phyloP scores from a whole-genome alignment of 2,888 invertebrate genomes.

The Trichogramma dendrolimi region DNA sequence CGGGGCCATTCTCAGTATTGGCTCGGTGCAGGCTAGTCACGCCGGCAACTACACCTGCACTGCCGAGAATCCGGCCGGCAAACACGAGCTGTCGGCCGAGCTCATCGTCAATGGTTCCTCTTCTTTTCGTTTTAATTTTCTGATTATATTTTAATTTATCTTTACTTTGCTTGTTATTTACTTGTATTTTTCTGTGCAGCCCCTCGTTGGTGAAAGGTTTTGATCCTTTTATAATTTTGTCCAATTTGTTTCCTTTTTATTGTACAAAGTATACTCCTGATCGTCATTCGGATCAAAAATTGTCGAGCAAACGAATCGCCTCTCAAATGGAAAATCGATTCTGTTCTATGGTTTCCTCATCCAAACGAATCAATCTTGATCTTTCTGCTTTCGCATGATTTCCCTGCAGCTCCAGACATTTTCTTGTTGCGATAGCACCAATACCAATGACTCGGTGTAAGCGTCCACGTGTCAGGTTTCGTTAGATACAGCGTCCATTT shows the following conservation, averaged over 20 bases:
- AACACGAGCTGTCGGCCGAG: constrained; percentile 55
- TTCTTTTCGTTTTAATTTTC: background rate
- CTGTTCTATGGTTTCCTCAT: no score
- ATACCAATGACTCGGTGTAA: constrained; percentile 72
- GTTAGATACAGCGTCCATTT: constrained; percentile 67
- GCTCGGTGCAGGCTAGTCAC: constrained; percentile 57
- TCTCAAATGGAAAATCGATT: no score
- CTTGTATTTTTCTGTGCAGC: no score
- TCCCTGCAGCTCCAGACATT: constrained; percentile 54
- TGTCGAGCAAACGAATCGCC: no score
- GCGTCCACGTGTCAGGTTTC: constrained; percentile 59
- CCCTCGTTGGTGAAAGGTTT: no score
- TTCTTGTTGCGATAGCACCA: constrained; percentile 53
- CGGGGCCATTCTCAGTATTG: constrained; percentile 61
- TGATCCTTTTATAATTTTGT: background rate
- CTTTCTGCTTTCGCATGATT: constrained; percentile 36
- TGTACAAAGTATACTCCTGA: background rate
- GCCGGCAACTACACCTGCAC: constrained; percentile 62
- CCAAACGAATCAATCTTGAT: no score
- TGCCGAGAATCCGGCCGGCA: constrained; percentile 59
- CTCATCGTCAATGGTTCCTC: constrained; percentile 55
- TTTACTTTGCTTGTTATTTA: no score
- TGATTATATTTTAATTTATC: background rate
- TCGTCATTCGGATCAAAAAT: no score
- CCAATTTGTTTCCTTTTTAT: background rate